phyloP scores from a whole-genome alignment of 2,113 vertebrate genomes.

The Emydura subglobosa region DNA sequence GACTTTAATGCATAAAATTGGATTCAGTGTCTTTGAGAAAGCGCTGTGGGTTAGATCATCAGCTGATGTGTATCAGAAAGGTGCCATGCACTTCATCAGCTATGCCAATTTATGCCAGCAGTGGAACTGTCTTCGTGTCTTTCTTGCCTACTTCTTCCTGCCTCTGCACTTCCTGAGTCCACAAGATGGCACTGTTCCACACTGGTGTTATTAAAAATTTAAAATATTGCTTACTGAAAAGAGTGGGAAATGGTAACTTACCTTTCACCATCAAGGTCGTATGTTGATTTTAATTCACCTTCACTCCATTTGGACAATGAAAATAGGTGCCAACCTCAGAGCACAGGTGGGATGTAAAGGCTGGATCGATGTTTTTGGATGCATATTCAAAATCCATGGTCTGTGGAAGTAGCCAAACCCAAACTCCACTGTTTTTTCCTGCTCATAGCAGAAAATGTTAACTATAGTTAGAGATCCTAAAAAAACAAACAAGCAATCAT shows the following conservation, averaged over 20 bases:
- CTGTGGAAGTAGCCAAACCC: neutral
- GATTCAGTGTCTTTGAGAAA: neutral
- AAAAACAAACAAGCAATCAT: neutral
- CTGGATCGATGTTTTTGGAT: neutral
- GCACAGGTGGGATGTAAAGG: neutral
- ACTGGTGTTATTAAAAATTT: neutral
- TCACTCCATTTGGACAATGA: neutral
- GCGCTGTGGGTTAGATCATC: neutral
- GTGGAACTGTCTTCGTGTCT: neutral
- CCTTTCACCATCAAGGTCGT: neutral
- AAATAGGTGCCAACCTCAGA: neutral
- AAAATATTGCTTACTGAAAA: neutral
- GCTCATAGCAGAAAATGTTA: neutral
- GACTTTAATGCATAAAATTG: neutral
- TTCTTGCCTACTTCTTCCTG: neutral
- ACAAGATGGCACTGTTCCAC: neutral
- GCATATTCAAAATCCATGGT: neutral
- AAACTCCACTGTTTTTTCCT: neutral
- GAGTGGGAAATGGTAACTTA: neutral
- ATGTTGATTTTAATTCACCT: neutral
- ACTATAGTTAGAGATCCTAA: neutral
- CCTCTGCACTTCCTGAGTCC: neutral
- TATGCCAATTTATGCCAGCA: neutral
- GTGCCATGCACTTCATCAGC: neutral
- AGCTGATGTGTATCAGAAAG: neutral